Base-by-base conservation (phyloP, 2,888 invertebrate genomes). In the Allygus modestus region DNA sequence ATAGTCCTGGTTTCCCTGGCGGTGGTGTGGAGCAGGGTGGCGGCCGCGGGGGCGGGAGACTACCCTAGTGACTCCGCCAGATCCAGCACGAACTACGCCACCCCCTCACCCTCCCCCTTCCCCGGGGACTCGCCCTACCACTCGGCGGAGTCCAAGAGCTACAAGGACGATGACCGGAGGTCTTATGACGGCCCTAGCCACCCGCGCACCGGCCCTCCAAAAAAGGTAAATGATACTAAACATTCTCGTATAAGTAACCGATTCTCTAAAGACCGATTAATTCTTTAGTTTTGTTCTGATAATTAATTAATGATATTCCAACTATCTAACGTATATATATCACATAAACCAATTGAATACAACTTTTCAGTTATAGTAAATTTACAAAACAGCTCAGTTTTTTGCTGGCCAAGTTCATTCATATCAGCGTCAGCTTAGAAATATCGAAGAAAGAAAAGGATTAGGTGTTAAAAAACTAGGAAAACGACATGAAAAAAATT, bases 121-220 rank as follows among this genome's bases (percentile, higher is more conserved):
- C 28, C 77, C 33, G 75, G 43, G 26, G 43, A 28, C 51, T 51
- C 28, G 28, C 77, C 65, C 37, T 28, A 23, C 77, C 26, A 37
- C 77, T 26, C 51, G 5, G 77, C 51, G 26, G 77, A 77, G 77
- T 5, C 77, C 77, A 77, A 77, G 77, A 51, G 26, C 26, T 77
- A 77, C 77, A 77, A 77, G 77, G 77, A 77, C 11, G 77, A 77
- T 17, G 77, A 77, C 28, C 23, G 51, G 1, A 23, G 77, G 17
- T 1, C 28, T 17, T 77, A 26, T 26, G 77, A 51, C 51, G 77
- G 51, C 1, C 73, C 73, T 7, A 73, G 73, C 23, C 73, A 73
- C 20, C 46, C 77, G 20, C 77, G 77, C 23, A 77, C 77, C 20
- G 46, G 51, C 37, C 77, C 77, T 11, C 77, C 77, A 0, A 77